Evolutionary conservation across 2,113 vertebrate species (phyloP).

Genomic region (Syngnathus typhle): DNA sequence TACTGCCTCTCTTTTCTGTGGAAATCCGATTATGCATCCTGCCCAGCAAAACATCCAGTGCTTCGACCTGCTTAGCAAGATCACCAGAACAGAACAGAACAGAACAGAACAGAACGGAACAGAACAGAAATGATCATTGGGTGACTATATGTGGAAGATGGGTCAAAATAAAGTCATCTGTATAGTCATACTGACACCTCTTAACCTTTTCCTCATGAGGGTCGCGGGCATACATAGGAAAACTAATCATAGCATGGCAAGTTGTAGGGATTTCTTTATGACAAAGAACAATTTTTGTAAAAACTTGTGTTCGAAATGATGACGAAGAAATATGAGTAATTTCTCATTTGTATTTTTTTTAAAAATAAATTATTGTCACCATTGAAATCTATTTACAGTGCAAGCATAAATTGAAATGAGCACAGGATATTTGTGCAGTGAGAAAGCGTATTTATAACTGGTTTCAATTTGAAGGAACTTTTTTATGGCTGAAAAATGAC

Average conservation of each 20-base stretch:
- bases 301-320: too few species aligned
- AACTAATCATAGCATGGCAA: neutral
- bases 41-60: constrained; percentile 64
- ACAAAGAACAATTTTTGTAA: too few species aligned
- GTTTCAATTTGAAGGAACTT: too few species aligned
- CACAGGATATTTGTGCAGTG: neutral
- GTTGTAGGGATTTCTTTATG: neutral
- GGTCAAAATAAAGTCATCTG: neutral
- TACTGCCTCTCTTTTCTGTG: constrained; percentile 67
- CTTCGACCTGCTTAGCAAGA: constrained; percentile 57
- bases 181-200: neutral
- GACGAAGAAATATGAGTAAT: too few species aligned
- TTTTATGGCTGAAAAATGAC: too few species aligned
- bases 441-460: neutral
- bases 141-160: neutral
- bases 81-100: neutral
- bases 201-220: neutral
- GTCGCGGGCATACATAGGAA: too few species aligned
- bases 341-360: neutral
- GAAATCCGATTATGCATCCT: constrained; percentile 47
- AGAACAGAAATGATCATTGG: neutral
- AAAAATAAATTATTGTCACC: neutral
- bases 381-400: neutral
- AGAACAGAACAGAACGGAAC: neutral
- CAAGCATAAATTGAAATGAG: neutral